Evolutionary conservation across 2,888 invertebrate species (phyloP).

Genomic region (Sarcophaga rosellei): DNA sequence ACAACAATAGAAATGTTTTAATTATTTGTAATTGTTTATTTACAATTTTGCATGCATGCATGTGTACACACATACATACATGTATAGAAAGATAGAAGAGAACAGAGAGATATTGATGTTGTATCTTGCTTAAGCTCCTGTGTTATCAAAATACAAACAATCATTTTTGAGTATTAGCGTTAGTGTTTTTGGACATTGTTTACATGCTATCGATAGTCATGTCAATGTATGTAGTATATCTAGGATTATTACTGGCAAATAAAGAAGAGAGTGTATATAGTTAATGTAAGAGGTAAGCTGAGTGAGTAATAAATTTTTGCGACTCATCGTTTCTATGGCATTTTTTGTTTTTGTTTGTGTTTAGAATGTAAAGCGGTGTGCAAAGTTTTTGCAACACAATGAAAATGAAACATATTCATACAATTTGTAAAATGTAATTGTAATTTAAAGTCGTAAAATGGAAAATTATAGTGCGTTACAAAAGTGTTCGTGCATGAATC

Average conservation of each 20-base stretch:
- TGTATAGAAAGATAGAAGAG: too few species aligned
- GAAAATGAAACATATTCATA: too few species aligned
- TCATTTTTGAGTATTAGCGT: neutral
- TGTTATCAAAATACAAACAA: too few species aligned
- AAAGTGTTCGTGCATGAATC: too few species aligned
- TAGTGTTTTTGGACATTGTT: neutral
- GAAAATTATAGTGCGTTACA: too few species aligned
- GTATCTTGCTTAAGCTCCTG: too few species aligned
- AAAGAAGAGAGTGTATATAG: too few species aligned
- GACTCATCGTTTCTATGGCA: neutral
- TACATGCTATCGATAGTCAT: conserved; percentile 15
- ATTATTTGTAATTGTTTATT: conserved; percentile 14
- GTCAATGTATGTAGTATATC: neutral
- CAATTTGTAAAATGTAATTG: too few species aligned
- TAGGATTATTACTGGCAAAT: neutral
- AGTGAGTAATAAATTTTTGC: conserved; percentile 20
- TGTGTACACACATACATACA: too few species aligned
- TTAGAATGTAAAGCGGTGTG: neutral
- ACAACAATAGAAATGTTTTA: neutral
- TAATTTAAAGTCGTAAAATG: too few species aligned
- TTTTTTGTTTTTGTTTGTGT: conserved; percentile 3
- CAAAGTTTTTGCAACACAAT: too few species aligned
- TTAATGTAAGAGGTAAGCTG: neutral
- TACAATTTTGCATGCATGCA: conserved; percentile 16
- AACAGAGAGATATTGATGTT: too few species aligned